Percentiles rank a stretch among this genome's conserved stretches.
phyloP scores from a whole-genome alignment of 2,797 vertebrate genomes.

The Heteromormyrus szaboi region DNA sequence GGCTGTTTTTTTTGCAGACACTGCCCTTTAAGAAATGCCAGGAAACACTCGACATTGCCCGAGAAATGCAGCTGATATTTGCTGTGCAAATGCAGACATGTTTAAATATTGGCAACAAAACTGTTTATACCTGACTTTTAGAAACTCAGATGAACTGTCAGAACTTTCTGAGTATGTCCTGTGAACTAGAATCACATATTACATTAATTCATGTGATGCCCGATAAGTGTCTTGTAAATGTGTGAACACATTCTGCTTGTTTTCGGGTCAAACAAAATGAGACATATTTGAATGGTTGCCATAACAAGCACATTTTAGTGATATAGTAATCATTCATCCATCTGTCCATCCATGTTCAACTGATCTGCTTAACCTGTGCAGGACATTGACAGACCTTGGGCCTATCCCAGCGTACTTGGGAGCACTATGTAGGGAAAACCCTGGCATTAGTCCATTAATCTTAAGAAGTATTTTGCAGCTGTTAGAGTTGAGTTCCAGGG shows the following conservation, averaged over 20 bases:
- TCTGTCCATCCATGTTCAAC: neutral
- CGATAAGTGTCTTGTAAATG: neutral
- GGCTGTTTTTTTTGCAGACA: neutral
- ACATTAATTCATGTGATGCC: neutral
- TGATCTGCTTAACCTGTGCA: neutral
- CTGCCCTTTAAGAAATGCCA: neutral
- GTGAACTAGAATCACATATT: neutral
- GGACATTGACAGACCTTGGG: neutral
- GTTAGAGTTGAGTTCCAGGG: neutral
- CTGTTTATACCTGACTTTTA: neutral
- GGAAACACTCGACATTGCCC: neutral
- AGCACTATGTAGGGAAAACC: neutral
- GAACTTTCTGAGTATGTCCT: neutral
- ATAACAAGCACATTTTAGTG: neutral
- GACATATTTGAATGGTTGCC: neutral
- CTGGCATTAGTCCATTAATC: neutral
- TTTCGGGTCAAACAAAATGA: neutral
- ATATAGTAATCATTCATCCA: neutral
- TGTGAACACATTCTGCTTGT: neutral
- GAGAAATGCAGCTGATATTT: neutral
- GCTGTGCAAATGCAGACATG: neutral
- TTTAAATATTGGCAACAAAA: neutral
- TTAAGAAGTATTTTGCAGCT: neutral
- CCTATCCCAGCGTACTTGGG: neutral
- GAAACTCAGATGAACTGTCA: neutral